Base-by-base conservation (phyloP, 2,888 invertebrate genomes). In the Volucella bombylans region DNA sequence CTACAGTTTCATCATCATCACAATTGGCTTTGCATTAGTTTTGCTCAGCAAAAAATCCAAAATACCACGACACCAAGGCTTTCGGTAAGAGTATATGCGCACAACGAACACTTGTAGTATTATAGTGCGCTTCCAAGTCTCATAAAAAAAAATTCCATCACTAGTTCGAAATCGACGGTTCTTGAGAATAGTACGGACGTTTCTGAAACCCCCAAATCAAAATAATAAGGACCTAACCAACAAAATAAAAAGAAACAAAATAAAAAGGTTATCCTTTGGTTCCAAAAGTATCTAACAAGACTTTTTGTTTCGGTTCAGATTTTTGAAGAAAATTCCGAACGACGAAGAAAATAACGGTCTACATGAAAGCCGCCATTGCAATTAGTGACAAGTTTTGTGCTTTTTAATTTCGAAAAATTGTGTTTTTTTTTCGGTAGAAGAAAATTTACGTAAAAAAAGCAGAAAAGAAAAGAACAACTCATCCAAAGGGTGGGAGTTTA, bases 141-240 rank as follows among this genome's bases (percentile, higher is more conserved):
- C 67, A 74, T 79, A 69, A 68, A 79, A 80, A n/a, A 72, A 85
- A 85, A 85, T 85, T 81, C 85, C 81, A 81, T 85, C 80, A 81
- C 76, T 85, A 85, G 85, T 85, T 80, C 59, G 76, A 80, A 81
- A 72, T 76, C 72, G 85, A 80, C 85, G 85, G 85, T 85, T 85
- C 76, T 72, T 71, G 52, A 77, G 81, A 50, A 55, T 65, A 61
- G 76, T 72, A 79, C 85, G 81, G 81, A 71, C 72, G 81, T 47
- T 69, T 80, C 55, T 38, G 31, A 39, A 47, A 49, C 6, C 31
- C 31, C 6, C 31, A 31, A 23, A 47, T 39, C 12, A 62, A 62
- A 39, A 64, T 31, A 55, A 41, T 43, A 65, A 67, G n/a, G 50
- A 69, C 43, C 18, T 41, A 61, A 38, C 31, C 31, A 55, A 12